phyloP scores from a whole-genome alignment of 2,797 vertebrate species.

The Sandelia bainsii region DNA sequence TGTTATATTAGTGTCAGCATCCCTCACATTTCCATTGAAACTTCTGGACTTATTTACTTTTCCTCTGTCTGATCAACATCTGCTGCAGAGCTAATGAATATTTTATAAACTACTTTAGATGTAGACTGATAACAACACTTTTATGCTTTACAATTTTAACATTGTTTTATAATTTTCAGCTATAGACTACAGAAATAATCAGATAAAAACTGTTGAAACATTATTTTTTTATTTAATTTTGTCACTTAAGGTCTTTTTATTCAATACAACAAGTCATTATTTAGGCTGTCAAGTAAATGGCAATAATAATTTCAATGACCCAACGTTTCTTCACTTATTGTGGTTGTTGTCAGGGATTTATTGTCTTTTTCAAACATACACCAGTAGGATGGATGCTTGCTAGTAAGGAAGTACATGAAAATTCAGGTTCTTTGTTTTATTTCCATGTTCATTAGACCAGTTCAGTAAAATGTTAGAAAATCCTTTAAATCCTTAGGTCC shows the following conservation, averaged over 20 bases:
- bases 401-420: background rate
- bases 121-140: background rate
- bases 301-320: background rate
- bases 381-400: background rate
- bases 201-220: no score
- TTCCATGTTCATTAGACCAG: slow-evolving; percentile 1
- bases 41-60: slow-evolving; percentile 10
- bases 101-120: background rate
- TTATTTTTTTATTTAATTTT: no score
- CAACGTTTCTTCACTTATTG: background rate
- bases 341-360: background rate
- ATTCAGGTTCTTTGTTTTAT: background rate
- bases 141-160: no score
- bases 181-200: no score
- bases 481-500: background rate
- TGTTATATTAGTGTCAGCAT: slow-evolving; percentile 10
- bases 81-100: background rate
- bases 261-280: background rate
- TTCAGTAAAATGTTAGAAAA: background rate
- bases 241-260: background rate
- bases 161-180: no score
- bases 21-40: background rate
- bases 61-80: background rate
- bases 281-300: background rate
- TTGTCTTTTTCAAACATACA: background rate